Evolutionary conservation across 2,113 vertebrate species (phyloP).

Genomic region (Lasiurus borealis): DNA sequence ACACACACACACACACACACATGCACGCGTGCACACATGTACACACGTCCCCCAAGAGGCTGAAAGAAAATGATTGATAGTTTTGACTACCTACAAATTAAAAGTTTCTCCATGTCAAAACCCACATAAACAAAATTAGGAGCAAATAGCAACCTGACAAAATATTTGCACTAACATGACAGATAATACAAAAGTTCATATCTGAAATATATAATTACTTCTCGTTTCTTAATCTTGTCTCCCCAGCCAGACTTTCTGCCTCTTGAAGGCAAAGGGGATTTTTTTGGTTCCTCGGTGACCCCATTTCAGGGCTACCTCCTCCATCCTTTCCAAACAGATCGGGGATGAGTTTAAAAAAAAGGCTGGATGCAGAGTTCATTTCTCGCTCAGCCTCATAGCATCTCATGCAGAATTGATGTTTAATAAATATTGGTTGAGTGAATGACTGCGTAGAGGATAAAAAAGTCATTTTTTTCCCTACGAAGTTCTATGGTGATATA

Average conservation of each 20-base stretch:
- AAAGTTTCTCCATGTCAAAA: conserved; percentile 59
- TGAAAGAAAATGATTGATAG: conserved; percentile 63
- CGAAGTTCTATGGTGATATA: background rate
- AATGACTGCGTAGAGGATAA: conserved; percentile 15
- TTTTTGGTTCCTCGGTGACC: background rate
- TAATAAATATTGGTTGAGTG: conserved; percentile 49
- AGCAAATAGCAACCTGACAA: conserved; percentile 57
- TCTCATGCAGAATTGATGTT: conserved; percentile 52
- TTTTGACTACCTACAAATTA: conserved; percentile 54
- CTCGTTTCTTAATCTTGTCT: conserved; percentile 17
- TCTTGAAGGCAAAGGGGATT: background rate
- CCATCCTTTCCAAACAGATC: background rate
- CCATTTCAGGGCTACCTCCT: background rate
- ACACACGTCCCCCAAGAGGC: background rate
- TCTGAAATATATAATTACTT: conserved; percentile 1
- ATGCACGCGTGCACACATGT: background rate
- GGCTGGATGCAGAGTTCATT: background rate
- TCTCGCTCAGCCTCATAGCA: background rate
- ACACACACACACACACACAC: background rate
- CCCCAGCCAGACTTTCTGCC: background rate
- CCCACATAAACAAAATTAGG: conserved; percentile 55
- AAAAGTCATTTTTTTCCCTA: conserved; percentile 12
- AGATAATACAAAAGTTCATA: background rate
- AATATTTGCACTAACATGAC: conserved; percentile 64
- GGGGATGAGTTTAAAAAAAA: background rate